Evolutionary conservation across 2,797 vertebrate genomes (phyloP).

Genomic region (Pogonophryne albipinna): DNA sequence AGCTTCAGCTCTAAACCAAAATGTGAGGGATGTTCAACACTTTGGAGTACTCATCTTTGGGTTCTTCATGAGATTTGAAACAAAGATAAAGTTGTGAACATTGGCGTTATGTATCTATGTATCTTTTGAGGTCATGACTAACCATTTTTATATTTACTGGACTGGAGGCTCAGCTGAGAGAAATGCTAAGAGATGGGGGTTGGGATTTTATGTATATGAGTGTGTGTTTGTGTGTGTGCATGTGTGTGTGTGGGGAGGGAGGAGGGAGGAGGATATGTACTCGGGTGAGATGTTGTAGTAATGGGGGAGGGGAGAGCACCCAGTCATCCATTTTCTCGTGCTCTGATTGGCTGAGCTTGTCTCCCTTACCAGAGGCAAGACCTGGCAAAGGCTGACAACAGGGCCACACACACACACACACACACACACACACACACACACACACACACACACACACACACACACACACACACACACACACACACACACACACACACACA

Average conservation of each 20-base stretch:
- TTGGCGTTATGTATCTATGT: background rate
- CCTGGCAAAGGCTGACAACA: constrained; percentile 72
- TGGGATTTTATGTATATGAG: constrained; percentile 19
- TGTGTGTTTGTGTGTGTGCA: constrained; percentile 19
- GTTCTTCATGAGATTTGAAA: background rate
- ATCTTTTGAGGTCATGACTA: constrained; percentile 20
- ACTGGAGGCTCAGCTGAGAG: constrained; percentile 21
- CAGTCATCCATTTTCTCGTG: constrained; percentile 51
- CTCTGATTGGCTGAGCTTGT: constrained; percentile 63
- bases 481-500: constrained; percentile 10
- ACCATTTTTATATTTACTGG: constrained; percentile 43
- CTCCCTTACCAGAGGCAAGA: constrained; percentile 64
- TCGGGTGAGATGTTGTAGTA: constrained; percentile 55
- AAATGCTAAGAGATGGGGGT: constrained; percentile 49
- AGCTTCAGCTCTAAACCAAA: constrained; percentile 36
- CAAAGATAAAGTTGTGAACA: background rate
- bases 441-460: constrained; percentile 18
- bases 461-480: constrained; percentile 19
- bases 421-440: too few relatives aligned
- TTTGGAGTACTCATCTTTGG: constrained; percentile 14
- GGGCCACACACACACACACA: constrained; percentile 21
- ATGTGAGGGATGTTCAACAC: constrained; percentile 42
- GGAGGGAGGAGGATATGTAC: constrained; percentile 32
- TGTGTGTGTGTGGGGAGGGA: constrained; percentile 5
- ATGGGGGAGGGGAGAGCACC: constrained; percentile 63